Percentiles rank a stretch among this genome's conserved stretches.
Evolutionary conservation across 2,797 vertebrate genomes (phyloP).

Genomic region (Pangasius djambal): DNA sequence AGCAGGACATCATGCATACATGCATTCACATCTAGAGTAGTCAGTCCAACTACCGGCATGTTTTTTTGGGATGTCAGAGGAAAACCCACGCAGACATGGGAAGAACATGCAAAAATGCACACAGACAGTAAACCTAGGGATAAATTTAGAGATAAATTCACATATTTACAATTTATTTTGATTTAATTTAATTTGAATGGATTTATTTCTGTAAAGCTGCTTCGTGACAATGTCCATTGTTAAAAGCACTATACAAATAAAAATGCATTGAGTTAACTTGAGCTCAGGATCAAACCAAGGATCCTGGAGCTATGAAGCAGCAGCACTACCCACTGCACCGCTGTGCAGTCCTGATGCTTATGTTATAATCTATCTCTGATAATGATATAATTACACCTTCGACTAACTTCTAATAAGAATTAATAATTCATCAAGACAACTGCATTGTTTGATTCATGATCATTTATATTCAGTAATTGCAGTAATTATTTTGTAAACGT

Average conservation of each 20-base stretch:
- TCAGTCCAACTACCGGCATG: not conserved
- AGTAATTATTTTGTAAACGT: not conserved
- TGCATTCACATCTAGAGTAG: not conserved
- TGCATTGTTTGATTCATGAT: not conserved
- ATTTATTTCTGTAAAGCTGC: no score
- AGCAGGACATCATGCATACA: not conserved
- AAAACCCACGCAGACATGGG: not conserved
- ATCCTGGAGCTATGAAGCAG: not conserved
- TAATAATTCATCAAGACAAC: not conserved
- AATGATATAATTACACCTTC: not conserved
- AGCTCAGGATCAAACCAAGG: conserved; percentile 5
- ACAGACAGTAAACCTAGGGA: not conserved
- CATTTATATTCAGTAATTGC: not conserved
- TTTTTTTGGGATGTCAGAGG: not conserved
- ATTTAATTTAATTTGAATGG: no score
- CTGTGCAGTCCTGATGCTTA: not conserved
- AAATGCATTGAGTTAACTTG: not conserved
- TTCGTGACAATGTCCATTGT: no score
- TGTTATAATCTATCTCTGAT: not conserved
- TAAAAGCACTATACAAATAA: no score
- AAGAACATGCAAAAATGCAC: not conserved
- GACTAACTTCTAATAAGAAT: not conserved
- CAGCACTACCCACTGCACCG: not conserved
- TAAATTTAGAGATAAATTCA: no score
- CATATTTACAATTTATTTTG: no score